Conservation (phyloP, 2,888 invertebrate species). For the Lepidochrysops patricia region DNA sequence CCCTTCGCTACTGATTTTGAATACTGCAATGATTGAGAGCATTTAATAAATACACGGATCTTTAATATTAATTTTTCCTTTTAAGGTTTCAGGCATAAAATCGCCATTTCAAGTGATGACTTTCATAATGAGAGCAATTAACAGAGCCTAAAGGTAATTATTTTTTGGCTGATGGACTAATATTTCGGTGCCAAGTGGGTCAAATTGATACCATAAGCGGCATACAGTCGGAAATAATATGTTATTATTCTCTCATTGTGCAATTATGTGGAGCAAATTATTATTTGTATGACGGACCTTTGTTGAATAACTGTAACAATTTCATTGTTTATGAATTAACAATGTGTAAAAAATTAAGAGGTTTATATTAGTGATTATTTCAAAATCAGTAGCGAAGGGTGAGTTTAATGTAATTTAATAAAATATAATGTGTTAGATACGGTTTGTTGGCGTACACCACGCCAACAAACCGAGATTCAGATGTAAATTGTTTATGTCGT, state of each 20-base stretch:
- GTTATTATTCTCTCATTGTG: constrained; percentile 6
- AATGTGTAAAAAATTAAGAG: too few species aligned
- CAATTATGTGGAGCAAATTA: neutral
- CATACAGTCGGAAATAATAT: neutral
- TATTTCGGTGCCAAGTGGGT: constrained; percentile 18
- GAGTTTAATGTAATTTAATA: neutral
- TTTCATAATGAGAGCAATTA: constrained; percentile 10
- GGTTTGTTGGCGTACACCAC: too few species aligned
- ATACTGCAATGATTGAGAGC: too few species aligned
- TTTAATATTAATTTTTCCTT: neutral
- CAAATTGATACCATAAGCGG: constrained; percentile 13
- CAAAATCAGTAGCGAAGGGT: neutral
- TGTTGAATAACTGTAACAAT: neutral
- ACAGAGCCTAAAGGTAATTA: constrained; percentile 6
- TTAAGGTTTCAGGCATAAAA: neutral
- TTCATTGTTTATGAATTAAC: neutral
- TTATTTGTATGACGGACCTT: neutral
- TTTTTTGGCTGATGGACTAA: constrained; percentile 14
- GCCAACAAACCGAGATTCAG: too few species aligned
- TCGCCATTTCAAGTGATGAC: neutral
- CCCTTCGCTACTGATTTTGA: too few species aligned
- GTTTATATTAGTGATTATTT: neutral
- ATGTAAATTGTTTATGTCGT: too few species aligned
- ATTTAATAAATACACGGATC: too few species aligned
- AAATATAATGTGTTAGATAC: too few species aligned